Evolutionary conservation across 2,888 invertebrate species (phyloP), one percentile per base, ranked within the genome.

Genomic region (Schizaphis graminum): DNA sequence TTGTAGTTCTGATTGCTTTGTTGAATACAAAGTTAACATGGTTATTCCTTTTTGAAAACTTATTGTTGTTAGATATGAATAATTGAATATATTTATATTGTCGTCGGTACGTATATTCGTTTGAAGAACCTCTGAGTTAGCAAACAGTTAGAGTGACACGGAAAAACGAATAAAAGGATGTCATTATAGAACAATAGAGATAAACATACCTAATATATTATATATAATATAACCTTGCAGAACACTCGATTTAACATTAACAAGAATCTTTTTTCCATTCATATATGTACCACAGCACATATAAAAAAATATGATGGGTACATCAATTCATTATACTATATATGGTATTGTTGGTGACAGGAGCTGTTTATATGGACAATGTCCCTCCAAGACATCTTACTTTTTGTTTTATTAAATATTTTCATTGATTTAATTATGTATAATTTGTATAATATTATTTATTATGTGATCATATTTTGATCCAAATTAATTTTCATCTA

Each of bases 141-240:
- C 61, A 61, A 61, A 89, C 44, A 28, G 21, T 53, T 84, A 26
- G n/a, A 49, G n/a, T 57, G n/a, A 86, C n/a, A 8, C 44, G 1
- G 13, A 41, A 57, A 13, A 35, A 91, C 35, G 26, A n/a, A 91
- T 91, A 91, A 53, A 86, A 86, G 86, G 47, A 91, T 86, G 49
- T 47, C 61, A 35, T 91, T 86, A 91, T 61, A 24, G 57, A 86
- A 91, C 91, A 91, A 91, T n/a, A n/a, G 44, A n/a, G 24, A n/a
- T 21, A 44, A 16, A 57, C 56, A 85, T 49, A 35, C 77, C 77
- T 77, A 41, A 77, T 77, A 77, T 7, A 35, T 67, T 67, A 67
- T n/a, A 35, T 21, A 21, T 28, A 8, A 7, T 41, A 35, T 41
- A 57, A 57, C 57, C 57, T 91, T 47, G 13, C 44, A 11, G 21